Conservation (phyloP, 2,888 invertebrate genomes). For the Ceriagrion tenellum region DNA sequence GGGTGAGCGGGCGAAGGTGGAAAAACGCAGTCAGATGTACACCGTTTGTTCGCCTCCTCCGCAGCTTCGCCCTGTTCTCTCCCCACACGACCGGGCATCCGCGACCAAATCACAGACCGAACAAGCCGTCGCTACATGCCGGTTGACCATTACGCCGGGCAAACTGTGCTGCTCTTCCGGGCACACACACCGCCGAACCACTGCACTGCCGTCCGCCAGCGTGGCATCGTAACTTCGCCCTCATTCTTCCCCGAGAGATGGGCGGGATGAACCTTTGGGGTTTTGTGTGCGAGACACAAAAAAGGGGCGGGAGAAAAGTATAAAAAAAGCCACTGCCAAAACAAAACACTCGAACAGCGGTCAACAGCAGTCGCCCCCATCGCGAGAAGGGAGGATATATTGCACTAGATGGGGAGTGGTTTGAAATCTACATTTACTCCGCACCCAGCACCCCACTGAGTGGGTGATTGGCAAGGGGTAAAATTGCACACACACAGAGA, state of each 20-base stretch:
- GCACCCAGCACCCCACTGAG: too few relatives aligned
- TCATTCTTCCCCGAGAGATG: background rate
- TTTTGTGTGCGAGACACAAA: too few relatives aligned
- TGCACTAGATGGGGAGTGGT: too few relatives aligned
- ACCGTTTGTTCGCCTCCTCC: background rate
- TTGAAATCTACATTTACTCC: too few relatives aligned
- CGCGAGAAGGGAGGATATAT: too few relatives aligned
- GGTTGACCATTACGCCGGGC: background rate
- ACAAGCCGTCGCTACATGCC: background rate
- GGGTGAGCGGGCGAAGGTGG: background rate
- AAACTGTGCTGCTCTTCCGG: background rate
- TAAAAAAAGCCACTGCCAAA: too few relatives aligned
- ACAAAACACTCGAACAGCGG: too few relatives aligned
- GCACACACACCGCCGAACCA: background rate
- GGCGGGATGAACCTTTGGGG: too few relatives aligned
- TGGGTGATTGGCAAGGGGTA: too few relatives aligned
- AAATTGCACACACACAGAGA: too few relatives aligned
- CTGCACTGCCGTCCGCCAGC: background rate
- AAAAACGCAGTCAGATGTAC: slow-evolving; percentile 2
- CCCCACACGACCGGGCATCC: background rate
- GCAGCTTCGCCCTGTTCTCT: background rate
- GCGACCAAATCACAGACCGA: background rate
- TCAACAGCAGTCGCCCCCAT: too few relatives aligned
- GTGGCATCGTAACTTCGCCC: background rate
- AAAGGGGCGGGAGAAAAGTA: background rate